phyloP scores from a whole-genome alignment of 2,113 vertebrate species.

The Brachionichthys hirsutus region DNA sequence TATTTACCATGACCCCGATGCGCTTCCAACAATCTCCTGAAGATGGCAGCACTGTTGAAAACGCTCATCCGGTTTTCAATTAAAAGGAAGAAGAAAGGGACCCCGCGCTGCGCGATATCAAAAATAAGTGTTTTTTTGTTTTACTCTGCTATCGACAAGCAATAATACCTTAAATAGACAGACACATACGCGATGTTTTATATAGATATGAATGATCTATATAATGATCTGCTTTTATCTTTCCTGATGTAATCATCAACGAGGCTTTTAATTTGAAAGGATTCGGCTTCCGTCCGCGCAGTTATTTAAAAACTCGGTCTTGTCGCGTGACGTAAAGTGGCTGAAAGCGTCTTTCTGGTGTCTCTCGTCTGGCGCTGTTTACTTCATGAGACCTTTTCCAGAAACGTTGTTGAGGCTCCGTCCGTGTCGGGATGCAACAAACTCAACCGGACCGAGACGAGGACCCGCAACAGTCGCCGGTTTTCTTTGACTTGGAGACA shows the following conservation, averaged over 20 bases:
- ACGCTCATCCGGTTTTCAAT: neutral
- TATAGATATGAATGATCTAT: neutral
- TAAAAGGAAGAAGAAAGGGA: neutral
- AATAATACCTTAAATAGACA: neutral
- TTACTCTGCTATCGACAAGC: no score
- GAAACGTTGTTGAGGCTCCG: neutral
- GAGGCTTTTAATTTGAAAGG: constrained; percentile 28
- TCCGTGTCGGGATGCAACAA: constrained; percentile 18
- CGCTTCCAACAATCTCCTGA: neutral
- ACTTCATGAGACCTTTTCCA: neutral
- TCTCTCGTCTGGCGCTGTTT: neutral
- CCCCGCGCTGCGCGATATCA: neutral
- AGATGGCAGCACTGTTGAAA: neutral
- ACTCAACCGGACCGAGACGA: neutral
- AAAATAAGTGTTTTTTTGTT: no score
- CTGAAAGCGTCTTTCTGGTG: neutral
- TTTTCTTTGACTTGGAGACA: constrained; percentile 79
- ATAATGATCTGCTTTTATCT: neutral
- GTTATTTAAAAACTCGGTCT: neutral
- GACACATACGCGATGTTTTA: neutral
- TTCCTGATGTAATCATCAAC: neutral
- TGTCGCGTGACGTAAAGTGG: neutral
- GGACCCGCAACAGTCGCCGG: constrained; percentile 28
- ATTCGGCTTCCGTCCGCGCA: no score
- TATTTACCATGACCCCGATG: no score